phyloP scores from a whole-genome alignment of 2,888 invertebrate genomes.

The Rhodophaea formosa region DNA sequence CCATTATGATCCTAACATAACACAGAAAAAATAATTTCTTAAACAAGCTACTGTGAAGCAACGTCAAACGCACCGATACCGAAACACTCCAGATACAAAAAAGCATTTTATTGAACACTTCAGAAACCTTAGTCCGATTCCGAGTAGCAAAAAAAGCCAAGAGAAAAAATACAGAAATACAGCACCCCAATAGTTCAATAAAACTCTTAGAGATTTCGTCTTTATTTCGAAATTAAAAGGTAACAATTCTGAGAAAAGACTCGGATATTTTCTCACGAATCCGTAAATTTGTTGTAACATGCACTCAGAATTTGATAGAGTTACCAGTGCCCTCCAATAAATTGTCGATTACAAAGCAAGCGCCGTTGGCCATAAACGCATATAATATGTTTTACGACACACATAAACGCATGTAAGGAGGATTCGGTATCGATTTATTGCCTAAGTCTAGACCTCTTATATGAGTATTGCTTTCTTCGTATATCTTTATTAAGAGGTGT shows the following conservation, averaged over 20 bases:
- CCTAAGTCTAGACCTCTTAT: constrained; percentile 17
- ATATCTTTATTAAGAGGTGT: background rate
- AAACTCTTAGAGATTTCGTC: constrained; percentile 63
- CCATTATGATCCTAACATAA: constrained; percentile 19
- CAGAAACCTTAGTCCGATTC: constrained; percentile 41
- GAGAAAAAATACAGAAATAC: constrained; percentile 36
- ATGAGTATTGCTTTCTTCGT: background rate
- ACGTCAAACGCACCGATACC: constrained; percentile 41
- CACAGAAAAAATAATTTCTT: constrained; percentile 13
- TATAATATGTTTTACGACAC: constrained; percentile 65
- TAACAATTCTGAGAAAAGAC: constrained; percentile 64
- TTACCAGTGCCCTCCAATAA: constrained; percentile 71
- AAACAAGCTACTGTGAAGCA: constrained; percentile 51
- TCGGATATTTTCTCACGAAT: constrained; percentile 64
- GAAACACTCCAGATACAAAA: constrained; percentile 49
- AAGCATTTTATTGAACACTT: constrained; percentile 51
- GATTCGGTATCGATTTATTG: constrained; percentile 20
- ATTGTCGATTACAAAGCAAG: constrained; percentile 70
- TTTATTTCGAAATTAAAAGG: constrained; percentile 74
- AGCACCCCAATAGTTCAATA: constrained; percentile 67
- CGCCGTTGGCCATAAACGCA: constrained; percentile 68
- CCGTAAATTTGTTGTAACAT: constrained; percentile 16
- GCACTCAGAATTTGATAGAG: constrained; percentile 62
- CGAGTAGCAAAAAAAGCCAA: constrained; percentile 48
- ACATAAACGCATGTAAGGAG: constrained; percentile 52